phyloP scores from a whole-genome alignment of 2,797 vertebrate species.

The Anabas testudineus region DNA sequence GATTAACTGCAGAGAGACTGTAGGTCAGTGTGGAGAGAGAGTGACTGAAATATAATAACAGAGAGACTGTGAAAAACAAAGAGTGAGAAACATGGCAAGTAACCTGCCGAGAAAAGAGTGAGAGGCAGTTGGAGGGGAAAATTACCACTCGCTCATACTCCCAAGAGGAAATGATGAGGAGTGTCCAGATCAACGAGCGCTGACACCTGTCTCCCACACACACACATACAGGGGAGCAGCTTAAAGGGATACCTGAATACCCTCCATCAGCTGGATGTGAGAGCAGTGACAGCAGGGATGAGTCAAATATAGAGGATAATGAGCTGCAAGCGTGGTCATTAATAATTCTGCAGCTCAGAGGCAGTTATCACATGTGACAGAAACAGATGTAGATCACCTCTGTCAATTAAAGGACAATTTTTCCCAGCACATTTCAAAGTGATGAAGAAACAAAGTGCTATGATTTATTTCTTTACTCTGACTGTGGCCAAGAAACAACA shows the following conservation, averaged over 20 bases:
- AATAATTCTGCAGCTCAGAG: constrained; percentile 13
- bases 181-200: constrained; percentile 47
- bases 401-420: not conserved
- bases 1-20: constrained; percentile 47
- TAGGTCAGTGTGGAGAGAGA: constrained; percentile 25
- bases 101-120: not conserved
- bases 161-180: constrained; percentile 56
- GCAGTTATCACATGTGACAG: constrained; percentile 5
- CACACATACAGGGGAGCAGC: not conserved
- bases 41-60: not conserved
- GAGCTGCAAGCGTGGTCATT: constrained; percentile 13
- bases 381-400: constrained; percentile 3
- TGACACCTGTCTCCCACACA: constrained; percentile 39
- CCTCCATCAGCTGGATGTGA: constrained; percentile 35
- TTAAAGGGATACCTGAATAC: constrained; percentile 8
- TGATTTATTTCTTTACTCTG: no score
- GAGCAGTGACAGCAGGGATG: constrained; percentile 10
- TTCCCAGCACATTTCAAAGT: not conserved
- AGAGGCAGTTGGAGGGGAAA: constrained; percentile 23
- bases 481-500: no score
- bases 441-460: no score
- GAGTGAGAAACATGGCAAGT: not conserved
- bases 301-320: not conserved
- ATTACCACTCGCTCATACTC: constrained; percentile 33
- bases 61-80: not conserved